Base-by-base conservation (phyloP, 2,113 vertebrate genomes). In the Salvelinus sp. region DNA sequence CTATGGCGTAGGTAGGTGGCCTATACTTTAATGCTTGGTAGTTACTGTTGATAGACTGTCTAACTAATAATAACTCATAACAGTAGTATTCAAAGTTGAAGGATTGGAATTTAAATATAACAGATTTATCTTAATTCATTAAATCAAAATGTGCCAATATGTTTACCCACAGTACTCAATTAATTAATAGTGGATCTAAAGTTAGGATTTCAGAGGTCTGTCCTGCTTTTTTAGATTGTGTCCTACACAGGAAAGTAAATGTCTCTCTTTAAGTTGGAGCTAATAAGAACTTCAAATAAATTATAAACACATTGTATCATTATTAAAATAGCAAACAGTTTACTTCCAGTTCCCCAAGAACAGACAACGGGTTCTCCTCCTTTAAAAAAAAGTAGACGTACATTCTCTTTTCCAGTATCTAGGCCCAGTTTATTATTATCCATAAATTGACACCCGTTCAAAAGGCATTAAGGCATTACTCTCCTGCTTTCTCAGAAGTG, bases 231-330 rank as follows among this genome's bases (percentile, higher is more conserved):
- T 38, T 38, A 38, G 38, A 44, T 44, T 44, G 38, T 9, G 2
- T 44, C 38, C 2, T n/a, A 84, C 76, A 84, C 85, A 90, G 88
- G 87, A 89, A 87, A 68, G 66, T 30, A 84, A 23, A 58, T 80
- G 73, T 88, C 89, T 89, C 72, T 83, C 22, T 67, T 80, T 76
- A 60, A 87, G 88, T 64, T 87, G 84, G 82, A 81, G 88, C 86
- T 86, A 84, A 82, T 44, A 22, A 2, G 79, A 88, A 89, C 88
- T 89, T 91, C 88, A 93, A 92, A 91, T 88, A 90, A 83, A 79
- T 86, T 88, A 88, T 83, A 91, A 91, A 87, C 83, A 88, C 80
- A 70, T 58, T 60, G 85, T 83, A 79, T 76, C 57, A 87, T 47
- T 83, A 77, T 47, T 83, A 77, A 87, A 91, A 91, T 16, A 91